Percentiles rank a stretch among this genome's conserved stretches.
Conservation (phyloP, 2,888 invertebrate species). For the Nomada ferruginata region DNA sequence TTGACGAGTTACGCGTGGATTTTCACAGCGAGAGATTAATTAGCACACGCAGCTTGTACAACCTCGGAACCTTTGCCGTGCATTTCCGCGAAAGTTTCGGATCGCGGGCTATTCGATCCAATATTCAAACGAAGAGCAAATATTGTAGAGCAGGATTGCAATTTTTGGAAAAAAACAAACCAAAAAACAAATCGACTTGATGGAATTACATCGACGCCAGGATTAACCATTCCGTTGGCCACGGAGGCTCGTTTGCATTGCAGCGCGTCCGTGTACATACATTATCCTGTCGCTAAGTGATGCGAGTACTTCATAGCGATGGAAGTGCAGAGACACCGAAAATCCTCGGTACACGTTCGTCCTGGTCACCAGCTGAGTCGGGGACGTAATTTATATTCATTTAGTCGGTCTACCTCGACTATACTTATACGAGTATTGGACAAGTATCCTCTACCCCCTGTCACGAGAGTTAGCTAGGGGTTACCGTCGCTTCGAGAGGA, state of each 20-base stretch:
- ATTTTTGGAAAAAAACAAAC: not conserved
- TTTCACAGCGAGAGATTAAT: constrained; percentile 24
- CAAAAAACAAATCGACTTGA: not conserved
- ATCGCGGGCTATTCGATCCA: no score
- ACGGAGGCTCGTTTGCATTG: constrained; percentile 52
- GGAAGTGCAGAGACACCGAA: constrained; percentile 51
- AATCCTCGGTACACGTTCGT: constrained; percentile 59
- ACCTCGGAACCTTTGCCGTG: not conserved
- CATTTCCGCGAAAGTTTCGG: no score
- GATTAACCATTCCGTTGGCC: constrained; percentile 33
- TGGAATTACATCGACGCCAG: constrained; percentile 13
- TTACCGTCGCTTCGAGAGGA: constrained; percentile 58
- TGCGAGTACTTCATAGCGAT: constrained; percentile 52
- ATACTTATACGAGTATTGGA: constrained; percentile 61
- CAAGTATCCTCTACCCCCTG: constrained; percentile 49
- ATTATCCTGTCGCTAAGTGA: constrained; percentile 58
- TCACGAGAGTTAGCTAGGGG: constrained; percentile 40
- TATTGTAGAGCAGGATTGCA: not conserved
- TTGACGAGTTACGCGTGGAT: constrained; percentile 11
- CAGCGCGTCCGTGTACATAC: constrained; percentile 52
- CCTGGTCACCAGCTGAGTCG: constrained; percentile 55
- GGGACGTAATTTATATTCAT: constrained; percentile 79
- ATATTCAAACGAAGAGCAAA: not conserved
- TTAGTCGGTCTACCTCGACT: constrained; percentile 69
- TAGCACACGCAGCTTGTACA: not conserved